Conservation (phyloP, 2,888 invertebrate species). For the Nasonia oneida region DNA sequence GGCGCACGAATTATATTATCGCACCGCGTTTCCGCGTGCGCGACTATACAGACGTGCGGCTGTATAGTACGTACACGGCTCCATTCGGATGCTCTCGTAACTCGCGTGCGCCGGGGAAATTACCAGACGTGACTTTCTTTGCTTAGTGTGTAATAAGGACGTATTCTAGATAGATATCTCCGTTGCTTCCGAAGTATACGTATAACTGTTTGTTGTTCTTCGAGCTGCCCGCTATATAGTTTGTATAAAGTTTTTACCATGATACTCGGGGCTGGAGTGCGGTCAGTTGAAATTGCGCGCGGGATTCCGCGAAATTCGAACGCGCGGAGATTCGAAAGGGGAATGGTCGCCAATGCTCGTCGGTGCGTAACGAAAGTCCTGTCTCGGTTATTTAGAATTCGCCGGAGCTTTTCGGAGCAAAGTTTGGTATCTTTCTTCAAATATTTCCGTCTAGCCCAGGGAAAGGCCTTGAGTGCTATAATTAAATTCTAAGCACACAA, state of each 20-base stretch:
- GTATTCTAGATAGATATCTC: neutral
- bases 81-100: neutral
- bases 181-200: neutral
- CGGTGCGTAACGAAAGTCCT: neutral
- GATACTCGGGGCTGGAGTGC: too few species aligned
- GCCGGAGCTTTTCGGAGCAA: neutral
- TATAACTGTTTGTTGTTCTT: neutral
- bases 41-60: neutral
- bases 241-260: too few species aligned
- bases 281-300: neutral
- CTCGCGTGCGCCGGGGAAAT: constrained; percentile 9
- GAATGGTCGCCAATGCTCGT: neutral
- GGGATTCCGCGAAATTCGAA: neutral
- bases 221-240: neutral
- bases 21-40: constrained; percentile 33
- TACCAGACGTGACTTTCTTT: neutral
- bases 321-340: neutral
- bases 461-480: neutral
- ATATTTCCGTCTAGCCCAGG: neutral
- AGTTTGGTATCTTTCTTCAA: neutral
- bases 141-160: neutral
- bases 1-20: constrained; percentile 40
- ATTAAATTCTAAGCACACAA: neutral
- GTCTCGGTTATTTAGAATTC: neutral
- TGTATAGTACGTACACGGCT: neutral